Evolutionary conservation across 1,140 invertebrate species (phyloP), one percentile per base, ranked within the genome.

Genomic region (Tetragnatha versicolor): DNA sequence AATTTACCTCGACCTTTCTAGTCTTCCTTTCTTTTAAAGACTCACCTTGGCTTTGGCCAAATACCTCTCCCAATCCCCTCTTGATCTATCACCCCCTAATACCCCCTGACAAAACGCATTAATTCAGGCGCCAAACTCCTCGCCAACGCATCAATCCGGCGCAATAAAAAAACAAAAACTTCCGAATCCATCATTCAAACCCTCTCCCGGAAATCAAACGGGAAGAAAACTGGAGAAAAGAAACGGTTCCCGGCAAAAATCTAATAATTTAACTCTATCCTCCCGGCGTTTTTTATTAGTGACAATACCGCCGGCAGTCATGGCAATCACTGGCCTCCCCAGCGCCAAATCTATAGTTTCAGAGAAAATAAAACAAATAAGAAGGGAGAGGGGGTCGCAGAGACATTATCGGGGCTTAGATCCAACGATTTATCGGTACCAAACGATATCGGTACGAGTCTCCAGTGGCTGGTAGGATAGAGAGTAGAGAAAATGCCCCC

Each of bases 391-490:
- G 35, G 25, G 17, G 49, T 33, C 22, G 29, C 39, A 63, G 55
- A n/a, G n/a, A n/a, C 39, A 75, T 63, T 63, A 63, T 63, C 72
- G 72, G 51, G 33, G 22, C 35, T 45, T 33, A 33, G 47, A 42
- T 33, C 51, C 63, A 14, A 49, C 58, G 72, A 75, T 75, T 75
- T 75, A 75, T 75, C 72, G 72, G 35, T 63, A 51, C 58, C 12
- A 29, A 63, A 29, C 72, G 72, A 63, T 75, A 75, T 49, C 58
- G 58, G 72, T 63, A 75, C 72, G 72, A 63, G 72, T 75, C 72
- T 75, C 72, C 45, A 35, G 72, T 61, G 72, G 27, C 72, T 42
- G 22, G 69, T 35, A 68, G 68, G 68, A 45, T 14, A n/a, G 65
- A 22, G 27, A 22, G 20, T 17, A 68, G 65, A 49, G 45, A 49